Evolutionary conservation across 2,888 invertebrate genomes (phyloP), one percentile per base, ranked within the genome.

Genomic region (Pseudeuparius sepicola): DNA sequence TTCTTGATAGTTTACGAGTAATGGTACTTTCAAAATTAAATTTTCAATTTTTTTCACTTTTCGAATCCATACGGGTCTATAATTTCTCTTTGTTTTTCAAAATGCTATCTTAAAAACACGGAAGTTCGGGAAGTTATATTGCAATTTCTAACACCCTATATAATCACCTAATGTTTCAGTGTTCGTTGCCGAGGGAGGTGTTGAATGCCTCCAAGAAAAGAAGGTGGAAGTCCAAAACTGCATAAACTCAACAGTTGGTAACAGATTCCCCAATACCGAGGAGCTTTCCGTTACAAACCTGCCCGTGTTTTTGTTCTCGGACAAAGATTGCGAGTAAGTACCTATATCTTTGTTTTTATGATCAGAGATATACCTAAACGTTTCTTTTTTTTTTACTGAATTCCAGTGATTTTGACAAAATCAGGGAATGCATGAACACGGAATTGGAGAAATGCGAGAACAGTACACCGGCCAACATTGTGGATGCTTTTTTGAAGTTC

Each of bases 171-270:
- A 20, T 32, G 28, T 67, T 68, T 7, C 56, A 73, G 81, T 86
- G 49, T 87, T 87, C 54, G 79, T 86, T 36, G 77, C 85, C 2
- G 83, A 85, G 53, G 76, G 78, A n/a, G 86, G 86, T 0, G 75
- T 78, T 5, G 79, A 84, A 52, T 87, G 86, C 51, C 63, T 85
- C 39, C 50, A 68, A 36, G 64, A 68, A 1, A 74, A 77, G 41
- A 65, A 68, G 40, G 68, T 71, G 1, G 70, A 63, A 2, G 66
- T 86, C 18, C 67, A 71, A 49, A 54, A 63, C 2, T 86, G 86
- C 51, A 51, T 74, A 5, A 81, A 83, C 52, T 55, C 56, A 14
- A 79, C 81, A 0, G 61, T 76, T 18, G 66, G 68, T 1, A 47
- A 59, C 1, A 69, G 72, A 44, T 37, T 69, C 2, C 64, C 73